Percentiles rank a stretch among this genome's conserved stretches.
Conservation (phyloP, 2,797 vertebrate species). For the Syncerus caffer region DNA sequence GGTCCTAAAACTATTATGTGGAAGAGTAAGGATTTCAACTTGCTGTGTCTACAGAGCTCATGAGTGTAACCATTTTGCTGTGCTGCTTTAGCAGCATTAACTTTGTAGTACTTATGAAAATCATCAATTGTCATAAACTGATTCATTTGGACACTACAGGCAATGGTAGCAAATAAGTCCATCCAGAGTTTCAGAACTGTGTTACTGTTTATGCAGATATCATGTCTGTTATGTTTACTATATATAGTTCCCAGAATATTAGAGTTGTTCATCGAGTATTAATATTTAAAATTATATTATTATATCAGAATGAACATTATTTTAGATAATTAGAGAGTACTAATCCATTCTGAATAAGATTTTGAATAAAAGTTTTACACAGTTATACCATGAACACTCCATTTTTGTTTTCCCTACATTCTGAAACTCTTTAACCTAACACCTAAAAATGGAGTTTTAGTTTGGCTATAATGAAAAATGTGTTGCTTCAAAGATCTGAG, state of each 20-base stretch:
- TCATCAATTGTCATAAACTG: neutral
- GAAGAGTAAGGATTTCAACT: neutral
- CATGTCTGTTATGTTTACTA: neutral
- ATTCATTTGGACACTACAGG: neutral
- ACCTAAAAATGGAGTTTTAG: neutral
- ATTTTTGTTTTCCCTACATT: neutral
- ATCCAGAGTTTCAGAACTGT: neutral
- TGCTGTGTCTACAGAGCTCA: neutral
- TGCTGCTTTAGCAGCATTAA: neutral
- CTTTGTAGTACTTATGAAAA: neutral
- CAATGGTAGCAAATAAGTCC: neutral
- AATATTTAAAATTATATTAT: neutral
- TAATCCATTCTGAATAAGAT: neutral
- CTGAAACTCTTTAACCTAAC: neutral
- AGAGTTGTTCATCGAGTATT: neutral
- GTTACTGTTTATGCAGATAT: neutral
- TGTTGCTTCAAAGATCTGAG: neutral
- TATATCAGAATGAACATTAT: neutral
- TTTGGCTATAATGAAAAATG: neutral
- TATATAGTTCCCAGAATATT: neutral
- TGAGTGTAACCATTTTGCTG: neutral
- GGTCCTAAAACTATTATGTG: neutral
- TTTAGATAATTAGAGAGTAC: conserved; percentile 24
- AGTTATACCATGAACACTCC: neutral
- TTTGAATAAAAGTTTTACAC: neutral